Evolutionary conservation across 2,113 vertebrate species (phyloP).

Genomic region (Acrocephalus arundinaceus): DNA sequence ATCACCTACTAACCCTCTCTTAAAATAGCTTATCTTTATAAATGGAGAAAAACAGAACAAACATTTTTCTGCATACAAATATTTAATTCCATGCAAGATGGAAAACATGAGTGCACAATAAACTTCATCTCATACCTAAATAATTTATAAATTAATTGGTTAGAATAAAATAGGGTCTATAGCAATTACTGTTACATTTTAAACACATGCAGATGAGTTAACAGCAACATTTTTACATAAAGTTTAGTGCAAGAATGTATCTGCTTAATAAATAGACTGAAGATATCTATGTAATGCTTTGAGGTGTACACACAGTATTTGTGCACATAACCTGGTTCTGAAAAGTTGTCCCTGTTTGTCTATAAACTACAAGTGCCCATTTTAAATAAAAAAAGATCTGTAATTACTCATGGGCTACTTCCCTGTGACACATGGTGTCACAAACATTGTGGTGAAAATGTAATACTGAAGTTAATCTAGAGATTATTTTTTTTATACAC

Average conservation of each 20-base stretch:
- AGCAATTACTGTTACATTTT: conserved; percentile 53
- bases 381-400: conserved; percentile 75
- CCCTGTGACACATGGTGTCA: conserved; percentile 98
- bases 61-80: conserved; percentile 61
- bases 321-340: conserved; percentile 78
- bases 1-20: not conserved
- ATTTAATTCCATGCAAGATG: conserved; percentile 70
- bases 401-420: conserved; percentile 87
- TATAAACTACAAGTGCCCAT: conserved; percentile 85
- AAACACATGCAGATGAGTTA: conserved; percentile 70
- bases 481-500: conserved; percentile 79
- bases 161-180: conserved; percentile 53
- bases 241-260: conserved; percentile 66
- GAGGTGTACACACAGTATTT: conserved; percentile 77
- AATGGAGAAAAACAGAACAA: conserved; percentile 31
- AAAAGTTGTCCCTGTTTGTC: conserved; percentile 79
- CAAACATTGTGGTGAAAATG: conserved; percentile 88
- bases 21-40: conserved; percentile 42
- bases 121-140: conserved; percentile 59
- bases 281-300: conserved; percentile 77
- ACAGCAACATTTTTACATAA: conserved; percentile 63
- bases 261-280: conserved; percentile 74
- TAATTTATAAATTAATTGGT: conserved; percentile 41
- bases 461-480: conserved; percentile 90
- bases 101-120: conserved; percentile 49